Percentiles rank a stretch among this genome's conserved stretches.
These are phyloP conservation scores for Phycodurus eques DNA, from an alignment of 2,113 vertebrate species.

Conservation along the genomic window DNA sequence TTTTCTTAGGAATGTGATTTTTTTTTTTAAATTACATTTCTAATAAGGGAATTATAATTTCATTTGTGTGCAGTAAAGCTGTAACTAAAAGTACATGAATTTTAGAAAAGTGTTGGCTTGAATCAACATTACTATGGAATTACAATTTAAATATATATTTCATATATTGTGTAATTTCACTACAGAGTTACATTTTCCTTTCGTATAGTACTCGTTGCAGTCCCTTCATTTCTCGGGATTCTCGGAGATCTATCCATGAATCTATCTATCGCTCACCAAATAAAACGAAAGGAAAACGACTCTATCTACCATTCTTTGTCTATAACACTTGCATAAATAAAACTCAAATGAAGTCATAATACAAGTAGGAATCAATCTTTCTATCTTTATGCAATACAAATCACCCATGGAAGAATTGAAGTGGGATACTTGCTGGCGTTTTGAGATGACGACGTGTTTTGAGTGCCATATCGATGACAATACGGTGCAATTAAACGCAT, in stretches of 20 bases:
- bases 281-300: not conserved
- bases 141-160: not conserved
- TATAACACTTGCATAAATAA: not conserved
- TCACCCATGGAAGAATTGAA: not conserved
- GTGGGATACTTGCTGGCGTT: not conserved
- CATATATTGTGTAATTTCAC: not conserved
- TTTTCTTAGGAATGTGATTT: too few relatives aligned
- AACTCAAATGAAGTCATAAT: not conserved
- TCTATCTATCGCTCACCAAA: not conserved
- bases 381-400: not conserved
- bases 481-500: not conserved
- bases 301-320: not conserved
- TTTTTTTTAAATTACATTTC: too few relatives aligned
- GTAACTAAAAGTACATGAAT: too few relatives aligned
- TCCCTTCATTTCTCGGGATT: not conserved
- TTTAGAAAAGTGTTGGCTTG: not conserved
- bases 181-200: not conserved
- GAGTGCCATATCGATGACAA: not conserved
- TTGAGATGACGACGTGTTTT: not conserved
- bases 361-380: not conserved
- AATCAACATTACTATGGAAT: not conserved
- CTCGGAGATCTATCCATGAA: not conserved
- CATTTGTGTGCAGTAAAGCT: too few relatives aligned
- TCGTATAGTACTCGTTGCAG: not conserved
- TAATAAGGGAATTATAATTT: too few relatives aligned